Percentiles rank a stretch among this genome's conserved stretches.
Evolutionary conservation across 2,888 invertebrate genomes (phyloP).

Genomic region (Mystacides longicornis): DNA sequence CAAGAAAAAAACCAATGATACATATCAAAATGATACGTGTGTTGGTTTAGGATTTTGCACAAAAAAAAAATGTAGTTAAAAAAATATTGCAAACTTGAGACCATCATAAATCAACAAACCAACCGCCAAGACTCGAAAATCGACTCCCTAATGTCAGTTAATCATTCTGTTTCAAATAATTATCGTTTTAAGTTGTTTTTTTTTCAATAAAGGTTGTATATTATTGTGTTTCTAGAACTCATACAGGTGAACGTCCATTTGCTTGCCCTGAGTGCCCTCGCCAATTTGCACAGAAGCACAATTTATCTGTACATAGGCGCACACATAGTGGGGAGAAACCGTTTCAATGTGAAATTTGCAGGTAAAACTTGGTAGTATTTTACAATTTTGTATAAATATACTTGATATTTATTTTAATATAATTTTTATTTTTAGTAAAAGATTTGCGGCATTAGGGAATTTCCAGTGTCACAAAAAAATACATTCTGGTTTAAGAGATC

Average conservation of each 20-base stretch:
- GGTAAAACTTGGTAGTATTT: slow-evolving; percentile 33
- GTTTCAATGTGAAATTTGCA: slow-evolving; percentile 56
- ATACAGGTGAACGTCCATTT: slow-evolving; percentile 54
- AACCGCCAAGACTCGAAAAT: no score
- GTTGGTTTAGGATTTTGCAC: no score
- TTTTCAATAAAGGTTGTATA: no score
- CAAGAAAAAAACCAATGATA: no score
- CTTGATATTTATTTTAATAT: no score
- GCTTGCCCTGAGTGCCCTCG: slow-evolving; percentile 50
- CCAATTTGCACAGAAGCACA: slow-evolving; percentile 55
- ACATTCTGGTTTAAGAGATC: slow-evolving; percentile 53
- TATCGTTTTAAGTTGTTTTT: neutral
- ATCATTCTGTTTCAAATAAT: neutral
- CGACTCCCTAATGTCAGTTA: no score
- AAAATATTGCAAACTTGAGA: no score
- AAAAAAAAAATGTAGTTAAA: no score
- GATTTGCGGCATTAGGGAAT: slow-evolving; percentile 54
- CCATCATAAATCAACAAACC: no score
- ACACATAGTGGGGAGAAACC: slow-evolving; percentile 54
- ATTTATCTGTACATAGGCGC: slow-evolving; percentile 51
- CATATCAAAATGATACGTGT: no score
- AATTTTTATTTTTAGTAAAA: slow-evolving; percentile 38
- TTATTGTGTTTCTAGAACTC: slow-evolving; percentile 42
- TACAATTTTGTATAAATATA: neutral
- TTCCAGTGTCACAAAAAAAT: slow-evolving; percentile 58